A percentile compares a stretch with the other conserved stretches of the same genome.
phyloP scores from a whole-genome alignment of 1,140 invertebrate species.

The Formica exsecta region DNA sequence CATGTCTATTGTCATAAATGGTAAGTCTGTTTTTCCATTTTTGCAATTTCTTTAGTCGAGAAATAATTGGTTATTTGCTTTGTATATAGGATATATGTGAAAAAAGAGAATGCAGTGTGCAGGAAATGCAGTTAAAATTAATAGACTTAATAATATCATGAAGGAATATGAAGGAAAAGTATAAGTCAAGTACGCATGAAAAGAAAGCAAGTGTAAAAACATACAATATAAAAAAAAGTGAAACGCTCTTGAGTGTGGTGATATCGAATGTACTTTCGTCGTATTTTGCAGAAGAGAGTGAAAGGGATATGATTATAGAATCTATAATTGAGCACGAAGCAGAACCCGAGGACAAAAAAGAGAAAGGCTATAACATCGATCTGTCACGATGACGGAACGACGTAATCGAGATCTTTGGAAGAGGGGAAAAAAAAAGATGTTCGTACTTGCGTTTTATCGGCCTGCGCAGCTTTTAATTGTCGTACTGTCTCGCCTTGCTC shows the following conservation, averaged over 20 bases:
- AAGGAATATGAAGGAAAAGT: neutral
- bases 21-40: neutral
- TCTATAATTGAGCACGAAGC: neutral
- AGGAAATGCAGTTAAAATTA: neutral
- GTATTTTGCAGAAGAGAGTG: constrained; percentile 17
- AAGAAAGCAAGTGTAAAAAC: neutral
- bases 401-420: neutral
- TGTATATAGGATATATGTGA: neutral
- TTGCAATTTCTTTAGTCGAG: neutral
- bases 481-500: constrained; percentile 93
- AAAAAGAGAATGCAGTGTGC: neutral
- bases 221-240: no score
- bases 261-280: neutral
- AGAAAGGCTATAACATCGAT: constrained; percentile 1
- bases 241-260: neutral
- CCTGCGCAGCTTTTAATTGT: constrained; percentile 93
- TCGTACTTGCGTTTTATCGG: constrained; percentile 90
- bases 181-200: neutral
- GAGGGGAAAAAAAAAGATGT: neutral
- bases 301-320: constrained; percentile 4
- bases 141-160: neutral
- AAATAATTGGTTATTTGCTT: neutral
- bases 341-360: neutral
- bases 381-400: neutral
- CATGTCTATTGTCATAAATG: neutral